Evolutionary conservation across 2,113 vertebrate genomes (phyloP), one percentile per base, ranked within the genome.

Genomic region (Nerophis lumbriciformis): DNA sequence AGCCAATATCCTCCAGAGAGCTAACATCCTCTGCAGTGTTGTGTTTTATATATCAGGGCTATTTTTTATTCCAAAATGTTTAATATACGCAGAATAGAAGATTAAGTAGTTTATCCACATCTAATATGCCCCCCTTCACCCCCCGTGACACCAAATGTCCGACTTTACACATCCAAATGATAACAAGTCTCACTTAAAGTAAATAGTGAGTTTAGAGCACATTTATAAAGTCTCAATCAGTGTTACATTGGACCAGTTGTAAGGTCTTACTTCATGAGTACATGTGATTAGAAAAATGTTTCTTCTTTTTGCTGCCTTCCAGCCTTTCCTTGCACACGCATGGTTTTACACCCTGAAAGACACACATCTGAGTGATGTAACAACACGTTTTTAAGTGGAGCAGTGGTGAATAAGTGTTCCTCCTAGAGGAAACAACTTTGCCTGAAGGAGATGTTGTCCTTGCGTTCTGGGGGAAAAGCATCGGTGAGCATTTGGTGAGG

Each of bases 311-410:
- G 42, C 11, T 59, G 21, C 21, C 9, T 42, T 19, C 5, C 16
- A 21, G 37, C 12, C 6, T 49, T 36, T 37, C 45, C 15, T n/a
- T 37, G 12, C 21, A 5, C 42, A 44, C 19, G 5, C 42, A 35
- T 48, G 14, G 7, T 59, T 35, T 11, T 35, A 35, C 39, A 45
- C 56, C 21, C 16, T 28, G 12, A 45, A 58, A n/a, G 10, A 45
- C 21, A 48, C 21, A n/a, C 8, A 48, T 9, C 10, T 8, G 39
- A 44, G 53, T 59, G 12, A 59, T 36, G 21, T 59, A 47, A 48
- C 16, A 59, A 48, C 57, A 59, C 44, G 48, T 60, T 37, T 48
- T 37, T 37, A 48, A 48, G 45, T 37, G 47, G 45, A 49, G 58
- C 39, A 48, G 53, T 48, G 47, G 38, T 52, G 66, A 63, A 11